Base-by-base conservation (phyloP, 2,113 vertebrate species). In the Pelecanus crispus region DNA sequence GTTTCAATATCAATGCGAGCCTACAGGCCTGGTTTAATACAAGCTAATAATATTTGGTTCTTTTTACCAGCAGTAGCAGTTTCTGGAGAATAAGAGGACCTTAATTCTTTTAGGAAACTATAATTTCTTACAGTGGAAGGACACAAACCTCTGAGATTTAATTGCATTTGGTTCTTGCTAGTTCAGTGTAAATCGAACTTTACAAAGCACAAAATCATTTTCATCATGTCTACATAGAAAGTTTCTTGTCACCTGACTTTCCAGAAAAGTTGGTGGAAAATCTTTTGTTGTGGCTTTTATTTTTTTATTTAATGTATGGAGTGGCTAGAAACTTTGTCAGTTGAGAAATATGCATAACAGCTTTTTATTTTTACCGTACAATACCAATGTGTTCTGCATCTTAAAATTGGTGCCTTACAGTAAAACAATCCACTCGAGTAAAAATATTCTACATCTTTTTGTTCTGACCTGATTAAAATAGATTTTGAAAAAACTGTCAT, bases 401-500 rank as follows among this genome's bases (percentile, higher is more conserved):
- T 66, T 78, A 65, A 74, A 86, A 52, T 72, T 88, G 61, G 38
- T 92, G 61, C 20, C 85, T 92, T 93, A 52, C 36, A 92, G 58
- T 56, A 78, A 88, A 83, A 66, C 40, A 59, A 6, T 58, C 10
- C 6, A 70, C 9, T 58, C 17, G 11, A 91, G 40, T 79, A 80
- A 92, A 79, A 75, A 77, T 75, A 26, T 77, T 81, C 9, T 50
- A 93, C 77, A 87, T 86, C 32, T 97, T 71, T 88, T 40, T n/a
- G 82, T 96, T 92, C 74, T 90, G 92, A 97, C 98, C 95, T 98
- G 97, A 96, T 98, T 95, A 95, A 97, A 98, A 98, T 98, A 98
- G 98, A 92, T 99, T 98, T 99, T 98, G 98, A 98, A 98, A 98
- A 98, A 97, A 94, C 85, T 94, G 97, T 66, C 97, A 97, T 96